phyloP scores from a whole-genome alignment of 2,888 invertebrate species.

The Tanypteryx hageni region DNA sequence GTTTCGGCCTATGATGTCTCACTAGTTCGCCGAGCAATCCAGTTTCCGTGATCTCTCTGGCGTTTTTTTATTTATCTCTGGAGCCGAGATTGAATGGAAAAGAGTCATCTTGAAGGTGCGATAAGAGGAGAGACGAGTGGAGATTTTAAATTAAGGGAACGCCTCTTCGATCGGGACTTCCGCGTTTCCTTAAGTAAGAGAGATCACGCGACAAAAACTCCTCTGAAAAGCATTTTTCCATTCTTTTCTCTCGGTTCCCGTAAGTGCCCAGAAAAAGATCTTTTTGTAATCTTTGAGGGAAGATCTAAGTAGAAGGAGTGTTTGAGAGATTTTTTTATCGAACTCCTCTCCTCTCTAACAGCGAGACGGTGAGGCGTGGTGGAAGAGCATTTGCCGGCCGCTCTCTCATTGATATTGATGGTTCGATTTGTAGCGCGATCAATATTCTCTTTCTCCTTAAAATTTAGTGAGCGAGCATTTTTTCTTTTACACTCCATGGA shows the following conservation, averaged over 20 bases:
- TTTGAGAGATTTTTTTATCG: background rate
- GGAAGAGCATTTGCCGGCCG: background rate
- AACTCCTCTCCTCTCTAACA: background rate
- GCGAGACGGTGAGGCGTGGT: background rate
- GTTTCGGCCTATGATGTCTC: background rate
- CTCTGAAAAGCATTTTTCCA: background rate
- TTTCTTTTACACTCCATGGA: too few species aligned
- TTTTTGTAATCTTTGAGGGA: background rate
- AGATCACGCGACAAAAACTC: background rate
- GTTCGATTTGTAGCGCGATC: background rate
- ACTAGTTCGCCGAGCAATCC: background rate
- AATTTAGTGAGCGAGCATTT: background rate
- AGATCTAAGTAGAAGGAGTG: background rate
- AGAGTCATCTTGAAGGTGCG: conserved; percentile 3
- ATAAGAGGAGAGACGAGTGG: background rate
- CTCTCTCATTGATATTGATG: conserved; percentile 20
- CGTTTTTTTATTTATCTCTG: background rate
- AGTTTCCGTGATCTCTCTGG: background rate
- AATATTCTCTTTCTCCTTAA: background rate
- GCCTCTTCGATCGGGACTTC: background rate
- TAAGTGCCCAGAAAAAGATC: background rate
- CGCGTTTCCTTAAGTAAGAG: background rate
- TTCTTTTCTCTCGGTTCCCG: too few species aligned
- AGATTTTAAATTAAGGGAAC: conserved; percentile 7
- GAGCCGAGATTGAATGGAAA: background rate